Conservation (phyloP, 2,888 invertebrate species). For the Nipponacmea schrenckii region DNA sequence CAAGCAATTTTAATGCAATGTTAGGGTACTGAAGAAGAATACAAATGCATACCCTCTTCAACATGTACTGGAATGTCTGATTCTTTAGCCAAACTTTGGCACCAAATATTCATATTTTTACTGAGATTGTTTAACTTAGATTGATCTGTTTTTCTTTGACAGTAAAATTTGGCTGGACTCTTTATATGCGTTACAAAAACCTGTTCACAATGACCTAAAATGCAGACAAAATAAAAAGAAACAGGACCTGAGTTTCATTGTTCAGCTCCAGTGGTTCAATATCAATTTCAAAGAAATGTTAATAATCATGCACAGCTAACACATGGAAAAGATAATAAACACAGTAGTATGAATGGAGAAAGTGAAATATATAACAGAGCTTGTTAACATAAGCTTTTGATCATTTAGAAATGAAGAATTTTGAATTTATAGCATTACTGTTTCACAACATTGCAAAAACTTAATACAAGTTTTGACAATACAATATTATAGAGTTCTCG, state of each 20-base stretch:
- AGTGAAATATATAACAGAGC: too few species aligned
- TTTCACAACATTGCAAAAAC: too few species aligned
- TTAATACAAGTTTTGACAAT: not conserved
- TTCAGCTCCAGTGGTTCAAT: not conserved
- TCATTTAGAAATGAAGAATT: too few species aligned
- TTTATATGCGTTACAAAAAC: slow-evolving; percentile 74
- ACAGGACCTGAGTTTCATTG: slow-evolving; percentile 1
- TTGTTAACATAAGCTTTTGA: too few species aligned
- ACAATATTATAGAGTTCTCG: not conserved
- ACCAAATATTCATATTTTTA: slow-evolving; percentile 50
- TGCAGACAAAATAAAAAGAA: not conserved
- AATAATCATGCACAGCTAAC: too few species aligned
- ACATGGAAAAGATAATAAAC: too few species aligned
- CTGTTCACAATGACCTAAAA: slow-evolving; percentile 70
- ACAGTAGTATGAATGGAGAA: too few species aligned
- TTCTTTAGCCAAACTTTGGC: slow-evolving; percentile 34
- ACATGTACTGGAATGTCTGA: slow-evolving; percentile 39
- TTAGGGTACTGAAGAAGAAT: too few species aligned
- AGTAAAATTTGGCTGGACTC: slow-evolving; percentile 75
- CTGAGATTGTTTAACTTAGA: slow-evolving; percentile 40
- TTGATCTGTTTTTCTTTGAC: slow-evolving; percentile 68
- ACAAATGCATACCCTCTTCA: slow-evolving; percentile 32
- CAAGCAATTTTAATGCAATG: too few species aligned
- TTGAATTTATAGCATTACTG: too few species aligned
- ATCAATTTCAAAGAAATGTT: not conserved